Base-by-base conservation (phyloP, 2,888 invertebrate species). In the Drosophila parthenogenetica region DNA sequence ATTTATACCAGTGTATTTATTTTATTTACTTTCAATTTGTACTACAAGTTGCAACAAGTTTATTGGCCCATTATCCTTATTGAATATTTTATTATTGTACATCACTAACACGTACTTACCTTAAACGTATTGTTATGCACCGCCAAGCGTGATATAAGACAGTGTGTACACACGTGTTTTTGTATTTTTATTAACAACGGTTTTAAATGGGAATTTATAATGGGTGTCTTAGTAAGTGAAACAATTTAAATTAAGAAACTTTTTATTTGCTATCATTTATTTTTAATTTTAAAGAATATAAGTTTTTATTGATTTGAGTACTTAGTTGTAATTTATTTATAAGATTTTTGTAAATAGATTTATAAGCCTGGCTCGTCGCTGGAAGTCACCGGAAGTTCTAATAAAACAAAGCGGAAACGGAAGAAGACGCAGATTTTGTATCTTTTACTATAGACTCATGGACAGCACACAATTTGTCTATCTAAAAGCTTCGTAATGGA, bases 41-140 rank as follows among this genome's bases (percentile, higher is more conserved):
- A 13, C 35, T 4, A 22, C 14, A 19, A 46, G 29, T 19, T 68
- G 63, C 61, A 54, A 51, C 35, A 39, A 59, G 78, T 73, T 81
- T 73, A 80, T 60, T 79, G 68, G 57, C 59, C 54, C 58, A 66
- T 69, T 75, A 75, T 81, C 68, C 78, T 77, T 66, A 77, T 67
- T 69, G 50, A 40, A 35, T 35, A 32, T 57, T 43, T 42, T 49
- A 49, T 48, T 55, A 45, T 42, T 42, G 51, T 54, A 25, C 32
- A 50, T 42, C 48, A 75, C 69, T 64, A 53, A 61, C 51, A 78
- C 63, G 63, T 73, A 69, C 32, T 68, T 58, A 42, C 16, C 25
- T 63, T 22, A n/a, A 49, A 1, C 10, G 11, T 48, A 25, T 29
- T 35, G 37, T 49, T 49, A 22, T 35, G 7, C 35, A 22, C 11